These are phyloP conservation scores for Diplazon laetatorius DNA, from an alignment of 2,888 invertebrate genomes.

Conservation along the genomic window DNA sequence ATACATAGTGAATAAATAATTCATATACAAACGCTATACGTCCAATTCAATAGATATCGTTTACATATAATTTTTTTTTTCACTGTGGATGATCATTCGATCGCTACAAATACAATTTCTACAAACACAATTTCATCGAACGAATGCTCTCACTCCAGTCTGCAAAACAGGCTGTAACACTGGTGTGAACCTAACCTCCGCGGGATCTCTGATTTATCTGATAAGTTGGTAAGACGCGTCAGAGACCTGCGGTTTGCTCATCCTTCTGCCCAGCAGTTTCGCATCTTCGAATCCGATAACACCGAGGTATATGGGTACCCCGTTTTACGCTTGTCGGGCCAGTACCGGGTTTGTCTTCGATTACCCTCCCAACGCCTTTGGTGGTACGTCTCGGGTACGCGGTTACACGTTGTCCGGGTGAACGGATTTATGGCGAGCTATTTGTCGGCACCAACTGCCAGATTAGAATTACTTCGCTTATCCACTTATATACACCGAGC, in stretches of 20 bases:
- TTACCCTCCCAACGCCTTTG: slow-evolving; percentile 80
- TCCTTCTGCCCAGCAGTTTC: slow-evolving; percentile 63
- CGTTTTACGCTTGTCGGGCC: slow-evolving; percentile 63
- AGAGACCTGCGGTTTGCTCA: slow-evolving; percentile 69
- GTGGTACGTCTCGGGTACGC: slow-evolving; percentile 63
- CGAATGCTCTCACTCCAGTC: too few relatives aligned
- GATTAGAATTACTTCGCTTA: slow-evolving; percentile 82
- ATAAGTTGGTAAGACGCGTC: slow-evolving; percentile 73
- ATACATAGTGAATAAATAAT: too few relatives aligned
- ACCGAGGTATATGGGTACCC: slow-evolving; percentile 76
- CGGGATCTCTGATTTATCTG: slow-evolving; percentile 77
- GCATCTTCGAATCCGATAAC: slow-evolving; percentile 75
- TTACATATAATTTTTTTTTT: too few relatives aligned
- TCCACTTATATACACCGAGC: slow-evolving; percentile 27
- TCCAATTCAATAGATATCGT: too few relatives aligned
- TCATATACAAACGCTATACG: too few relatives aligned
- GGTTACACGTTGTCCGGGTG: slow-evolving; percentile 77
- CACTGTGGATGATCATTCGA: too few relatives aligned
- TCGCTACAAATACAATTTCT: too few relatives aligned
- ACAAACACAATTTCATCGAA: too few relatives aligned
- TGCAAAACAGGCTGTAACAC: slow-evolving; percentile 29
- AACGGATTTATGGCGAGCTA: slow-evolving; percentile 81
- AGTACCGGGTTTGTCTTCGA: slow-evolving; percentile 80
- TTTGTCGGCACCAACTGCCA: slow-evolving; percentile 80
- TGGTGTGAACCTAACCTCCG: slow-evolving; percentile 47